Evolutionary conservation across 2,888 invertebrate genomes (phyloP), one percentile per base, ranked within the genome.

Genomic region (Trachelus troglodyta): DNA sequence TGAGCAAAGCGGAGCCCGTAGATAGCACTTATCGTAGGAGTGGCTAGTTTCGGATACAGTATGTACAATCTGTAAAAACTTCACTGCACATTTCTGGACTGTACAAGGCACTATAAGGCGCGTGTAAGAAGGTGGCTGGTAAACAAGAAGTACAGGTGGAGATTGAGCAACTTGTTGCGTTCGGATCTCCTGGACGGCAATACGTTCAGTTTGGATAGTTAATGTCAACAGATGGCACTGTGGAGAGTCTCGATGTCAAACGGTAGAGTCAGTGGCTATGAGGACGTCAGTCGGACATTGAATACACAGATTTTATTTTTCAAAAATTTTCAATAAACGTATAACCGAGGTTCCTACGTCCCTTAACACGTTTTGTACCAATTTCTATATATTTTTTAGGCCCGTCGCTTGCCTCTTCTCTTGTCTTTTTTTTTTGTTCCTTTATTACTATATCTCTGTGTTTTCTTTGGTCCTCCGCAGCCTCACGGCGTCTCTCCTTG

Each of bases 131-230:
- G 84, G 81, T 87, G 81, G 82, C 79, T 82, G 84, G 85, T 83
- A 85, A 86, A 88, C 86, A 85, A 87, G 87, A 87, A 84, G 83
- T 84, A 85, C 87, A 87, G 87, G 87, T 88, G 87, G 86, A 86
- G 86, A 86, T 88, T 87, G 85, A 86, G 86, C 88, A 88, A 89
- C 89, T 88, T 88, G 89, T 89, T 88, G 87, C 87, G 34, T 40
- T 84, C 15, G 9, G 56, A 56, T 56, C 9, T 56, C 0, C 82
- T 84, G 85, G 84, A 85, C 82, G 86, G 73, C 69, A 33, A 80
- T 80, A 81, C 76, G 79, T 81, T 85, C 80, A 80, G 81, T 82
- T 83, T 81, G 80, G 84, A 79, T 83, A 82, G 81, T 23, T 56
- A 56, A 56, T 81, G 79, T 83, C 81, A 74, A 73, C 81, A 85